Evolutionary conservation across 2,888 invertebrate genomes (phyloP), one percentile per base, ranked within the genome.

Genomic region (Brenthis ino): DNA sequence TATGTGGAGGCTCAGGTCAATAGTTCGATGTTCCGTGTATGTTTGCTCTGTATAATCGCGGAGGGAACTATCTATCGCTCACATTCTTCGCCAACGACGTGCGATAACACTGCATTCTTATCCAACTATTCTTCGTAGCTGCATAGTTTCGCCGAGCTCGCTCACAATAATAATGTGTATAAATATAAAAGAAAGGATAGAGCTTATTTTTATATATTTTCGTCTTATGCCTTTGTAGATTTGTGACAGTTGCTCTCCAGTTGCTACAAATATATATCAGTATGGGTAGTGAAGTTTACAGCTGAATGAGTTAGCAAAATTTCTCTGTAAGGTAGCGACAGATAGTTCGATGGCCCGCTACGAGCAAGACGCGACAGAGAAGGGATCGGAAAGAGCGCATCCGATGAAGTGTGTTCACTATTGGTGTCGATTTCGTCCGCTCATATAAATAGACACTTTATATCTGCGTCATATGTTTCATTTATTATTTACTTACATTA

Each of bases 1-100:
- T 89, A 85, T 87, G 85, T 84, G 80, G 80, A 82, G 85, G 82
- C 84, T 82, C 84, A 88, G 88, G 87, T 90, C 90, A 89, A 91
- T 91, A 91, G 87, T 89, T 88, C 79, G 85, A 83, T 87, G 84
- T 86, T 85, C 82, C 77, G 79, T 79, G 81, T 84, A 83, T 88
- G 87, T 89, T 90, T 84, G 84, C 83, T 81, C 79, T 86, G 83
- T 85, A 84, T 87, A 82, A 87, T 85, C 81, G 75, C 68, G 75
- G 75, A 81, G 79, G 74, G 79, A 88, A 86, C 83, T 89, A 90
- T 85, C 85, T 80, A 83, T 82, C 82, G 85, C 78, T 84, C 81
- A 79, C 88, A 91, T 92, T 88, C 88, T 84, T 86, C 80, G 77
- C 76, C 82, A 75, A 79, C 80, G 80, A 82, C 86, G 86, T 88